These are phyloP conservation scores for Cataglyphis hispanica DNA, from an alignment of 1,140 invertebrate genomes.

Conservation along the genomic window DNA sequence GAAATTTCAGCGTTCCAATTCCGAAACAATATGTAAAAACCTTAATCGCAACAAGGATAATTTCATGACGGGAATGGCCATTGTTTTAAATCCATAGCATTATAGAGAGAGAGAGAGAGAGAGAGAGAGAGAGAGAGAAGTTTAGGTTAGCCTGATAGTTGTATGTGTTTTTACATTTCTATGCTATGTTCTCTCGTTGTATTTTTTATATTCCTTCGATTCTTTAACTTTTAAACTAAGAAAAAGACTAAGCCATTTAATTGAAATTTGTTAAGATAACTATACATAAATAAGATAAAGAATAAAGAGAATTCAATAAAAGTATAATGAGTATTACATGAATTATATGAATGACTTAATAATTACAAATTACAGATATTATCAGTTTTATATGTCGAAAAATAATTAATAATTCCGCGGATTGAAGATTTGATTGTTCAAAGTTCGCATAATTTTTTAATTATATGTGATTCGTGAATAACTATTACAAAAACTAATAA, in stretches of 20 bases:
- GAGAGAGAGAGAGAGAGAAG: slow-evolving; percentile 7
- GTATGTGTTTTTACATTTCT: background rate
- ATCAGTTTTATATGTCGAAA: background rate
- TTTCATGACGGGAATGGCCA: slow-evolving; percentile 77
- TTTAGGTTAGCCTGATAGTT: background rate
- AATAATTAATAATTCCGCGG: slow-evolving; percentile 13
- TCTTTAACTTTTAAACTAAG: background rate
- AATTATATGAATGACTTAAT: background rate
- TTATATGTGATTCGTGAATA: slow-evolving; percentile 16
- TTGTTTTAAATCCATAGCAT: slow-evolving; percentile 73
- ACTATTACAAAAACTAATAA: background rate
- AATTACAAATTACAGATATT: background rate
- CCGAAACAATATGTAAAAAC: slow-evolving; percentile 64
- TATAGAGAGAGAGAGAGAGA: background rate
- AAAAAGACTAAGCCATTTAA: background rate
- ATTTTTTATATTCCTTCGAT: background rate
- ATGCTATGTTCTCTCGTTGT: background rate
- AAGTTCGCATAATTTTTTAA: slow-evolving; percentile 9
- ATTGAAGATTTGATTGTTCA: background rate
- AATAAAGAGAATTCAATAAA: background rate
- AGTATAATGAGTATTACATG: background rate
- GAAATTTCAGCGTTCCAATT: slow-evolving; percentile 64
- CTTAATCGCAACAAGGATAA: slow-evolving; percentile 77
- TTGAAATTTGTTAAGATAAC: too few relatives aligned
- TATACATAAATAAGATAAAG: too few relatives aligned